A percentile compares a stretch with the other conserved stretches of the same genome.
Conservation (phyloP, 2,888 invertebrate genomes). For the Cryptocheilus praepositus region DNA sequence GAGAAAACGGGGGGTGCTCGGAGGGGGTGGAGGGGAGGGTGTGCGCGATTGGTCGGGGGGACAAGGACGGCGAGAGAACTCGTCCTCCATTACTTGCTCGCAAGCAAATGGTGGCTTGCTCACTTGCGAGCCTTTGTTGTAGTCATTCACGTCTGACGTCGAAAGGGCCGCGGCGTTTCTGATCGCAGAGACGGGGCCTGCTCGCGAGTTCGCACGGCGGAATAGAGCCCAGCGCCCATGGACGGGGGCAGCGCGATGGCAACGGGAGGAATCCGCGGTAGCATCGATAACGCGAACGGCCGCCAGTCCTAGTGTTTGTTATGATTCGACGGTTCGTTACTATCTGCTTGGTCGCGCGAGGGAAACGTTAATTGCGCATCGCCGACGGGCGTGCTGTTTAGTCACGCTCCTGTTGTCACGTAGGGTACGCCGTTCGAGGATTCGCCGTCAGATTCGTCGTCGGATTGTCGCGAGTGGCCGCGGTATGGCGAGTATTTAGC, state of each 20-base stretch:
- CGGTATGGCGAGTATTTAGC: no score
- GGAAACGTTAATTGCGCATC: slow-evolving; percentile 64
- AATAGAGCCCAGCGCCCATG: slow-evolving; percentile 9
- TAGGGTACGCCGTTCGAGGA: no score
- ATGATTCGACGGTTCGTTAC: slow-evolving; percentile 54
- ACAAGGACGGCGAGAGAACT: slow-evolving; percentile 52
- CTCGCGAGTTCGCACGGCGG: background rate
- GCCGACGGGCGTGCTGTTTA: slow-evolving; percentile 43
- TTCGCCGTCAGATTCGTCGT: no score
- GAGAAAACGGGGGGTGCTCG: slow-evolving; percentile 14
- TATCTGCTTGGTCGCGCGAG: slow-evolving; percentile 42
- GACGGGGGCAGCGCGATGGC: slow-evolving; percentile 38
- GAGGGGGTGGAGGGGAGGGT: slow-evolving; percentile 28
- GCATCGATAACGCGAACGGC: slow-evolving; percentile 37
- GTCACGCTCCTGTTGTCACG: slow-evolving; percentile 39
- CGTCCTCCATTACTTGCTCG: slow-evolving; percentile 71
- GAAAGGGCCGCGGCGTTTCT: slow-evolving; percentile 6
- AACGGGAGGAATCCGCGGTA: slow-evolving; percentile 44
- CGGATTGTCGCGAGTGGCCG: no score
- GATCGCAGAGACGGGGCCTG: no score
- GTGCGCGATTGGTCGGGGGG: slow-evolving; percentile 25
- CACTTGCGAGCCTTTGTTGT: slow-evolving; percentile 62
- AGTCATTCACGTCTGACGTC: slow-evolving; percentile 48
- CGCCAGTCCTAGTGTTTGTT: slow-evolving; percentile 54
- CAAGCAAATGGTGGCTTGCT: slow-evolving; percentile 71